Evolutionary conservation across 2,113 vertebrate species (phyloP), one percentile per base, ranked within the genome.

Genomic region (Todiramphus chloris): DNA sequence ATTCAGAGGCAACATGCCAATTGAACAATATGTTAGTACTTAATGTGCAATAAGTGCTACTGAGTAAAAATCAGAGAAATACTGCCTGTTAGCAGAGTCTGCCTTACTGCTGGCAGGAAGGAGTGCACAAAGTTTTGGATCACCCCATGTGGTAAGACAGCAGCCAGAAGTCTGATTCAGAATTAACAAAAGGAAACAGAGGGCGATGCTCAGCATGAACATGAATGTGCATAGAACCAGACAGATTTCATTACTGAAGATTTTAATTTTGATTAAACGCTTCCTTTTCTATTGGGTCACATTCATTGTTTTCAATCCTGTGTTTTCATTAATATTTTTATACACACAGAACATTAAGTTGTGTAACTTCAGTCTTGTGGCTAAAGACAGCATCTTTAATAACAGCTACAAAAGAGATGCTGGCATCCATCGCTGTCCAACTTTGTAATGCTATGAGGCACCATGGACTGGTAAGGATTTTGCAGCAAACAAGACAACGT

Each of bases 361-460:
- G 91, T 5, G 0, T 69, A 95, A 96, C 63, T 94, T 87, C 56
- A 84, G 58, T 48, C 44, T 5, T 89, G 73, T 3, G 15, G n/a
- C 58, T 85, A 24, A 84, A 89, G 96, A 97, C 91, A 95, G 39
- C 77, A 97, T 96, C 96, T 96, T 96, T 94, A 96, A 95, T 96
- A 96, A 94, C 50, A 89, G 70, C 51, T 51, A 79, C 77, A 66
- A 19, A 35, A 76, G 69, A 81, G 58, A 55, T 11, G 69, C 74
- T 89, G 94, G 81, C 89, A 87, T 17, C 62, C 58, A 31, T 8
- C 0, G 14, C 59, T 62, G 74, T 20, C 74, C 58, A 37, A 15
- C 56, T 67, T 25, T 5, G 23, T 28, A 59, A 60, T 0, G 14
- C 83, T 73, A 31, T 4, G 39, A 73, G 74, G 77, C 70, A 76